A percentile compares a stretch with the other conserved stretches of the same genome.
These are phyloP conservation scores for Dicrostonyx torquatus DNA, from an alignment of 2,797 vertebrate species.

Conservation along the genomic window DNA sequence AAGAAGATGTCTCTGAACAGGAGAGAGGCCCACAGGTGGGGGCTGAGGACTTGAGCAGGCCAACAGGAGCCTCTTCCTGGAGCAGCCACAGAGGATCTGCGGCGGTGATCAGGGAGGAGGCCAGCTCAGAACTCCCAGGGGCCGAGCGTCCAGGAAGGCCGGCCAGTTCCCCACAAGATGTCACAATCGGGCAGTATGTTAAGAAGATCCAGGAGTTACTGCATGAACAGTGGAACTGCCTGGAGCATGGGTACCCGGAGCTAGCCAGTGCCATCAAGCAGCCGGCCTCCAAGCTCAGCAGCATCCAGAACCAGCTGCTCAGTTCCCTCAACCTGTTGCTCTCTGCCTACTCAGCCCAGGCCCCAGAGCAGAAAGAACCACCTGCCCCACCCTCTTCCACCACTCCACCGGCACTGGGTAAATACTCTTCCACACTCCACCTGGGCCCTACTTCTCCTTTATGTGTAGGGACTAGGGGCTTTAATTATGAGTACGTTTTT, in stretches of 20 bases:
- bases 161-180: conserved; percentile 88
- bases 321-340: conserved; percentile 97
- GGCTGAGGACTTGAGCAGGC: background rate
- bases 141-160: conserved; percentile 51
- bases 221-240: conserved; percentile 96
- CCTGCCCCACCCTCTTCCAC: fast-evolving
- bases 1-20: conserved; percentile 71
- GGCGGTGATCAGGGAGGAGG: conserved; percentile 16
- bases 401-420: conserved; percentile 42
- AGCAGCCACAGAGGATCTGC: background rate
- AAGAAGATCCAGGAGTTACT: conserved; percentile 96
- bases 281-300: conserved; percentile 96
- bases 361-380: conserved; percentile 78
- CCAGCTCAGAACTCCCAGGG: conserved; percentile 26
- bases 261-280: conserved; percentile 89
- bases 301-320: conserved; percentile 96
- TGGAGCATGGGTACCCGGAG: conserved; percentile 92
- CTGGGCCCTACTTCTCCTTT: background rate
- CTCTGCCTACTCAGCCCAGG: conserved; percentile 92
- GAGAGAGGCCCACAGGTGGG: background rate
- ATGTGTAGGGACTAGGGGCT: background rate
- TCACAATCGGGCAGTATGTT: conserved; percentile 94
- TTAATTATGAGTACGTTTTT: conserved; percentile 17
- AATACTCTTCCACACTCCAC: conserved; percentile 51
- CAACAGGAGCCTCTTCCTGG: background rate